These are phyloP conservation scores for Patella ulyssiponensis DNA, from an alignment of 2,888 invertebrate genomes.

Conservation along the genomic window DNA sequence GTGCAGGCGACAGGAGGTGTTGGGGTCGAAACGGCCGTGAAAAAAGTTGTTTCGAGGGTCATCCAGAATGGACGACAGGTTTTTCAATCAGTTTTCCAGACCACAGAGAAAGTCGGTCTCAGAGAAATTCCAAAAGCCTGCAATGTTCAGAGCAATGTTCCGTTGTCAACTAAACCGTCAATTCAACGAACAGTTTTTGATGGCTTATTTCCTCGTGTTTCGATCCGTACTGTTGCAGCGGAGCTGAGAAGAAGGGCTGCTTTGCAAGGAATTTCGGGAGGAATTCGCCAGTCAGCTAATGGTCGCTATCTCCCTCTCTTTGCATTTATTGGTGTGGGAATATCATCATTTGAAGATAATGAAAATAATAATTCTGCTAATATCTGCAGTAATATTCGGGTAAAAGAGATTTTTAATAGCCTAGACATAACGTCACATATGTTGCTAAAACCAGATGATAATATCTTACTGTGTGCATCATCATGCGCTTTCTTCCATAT, in stretches of 20 bases:
- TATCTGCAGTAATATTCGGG: conserved; percentile 35
- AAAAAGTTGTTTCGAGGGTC: conserved; percentile 17
- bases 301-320: conserved; percentile 42
- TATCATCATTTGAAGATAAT: conserved; percentile 35
- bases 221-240: conserved; percentile 41
- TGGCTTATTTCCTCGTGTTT: conserved; percentile 36
- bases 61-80: conserved; percentile 26
- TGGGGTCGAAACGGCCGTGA: conserved; percentile 10
- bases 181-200: conserved; percentile 19
- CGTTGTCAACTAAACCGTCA: neutral
- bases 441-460: too few relatives aligned
- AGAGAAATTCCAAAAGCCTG: conserved; percentile 16
- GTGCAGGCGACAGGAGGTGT: conserved; percentile 25
- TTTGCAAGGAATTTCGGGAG: conserved; percentile 32
- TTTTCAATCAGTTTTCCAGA: conserved; percentile 23
- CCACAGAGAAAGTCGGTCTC: conserved; percentile 4
- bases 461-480: too few relatives aligned
- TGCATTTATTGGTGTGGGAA: conserved; percentile 48
- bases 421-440: too few relatives aligned
- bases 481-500: too few relatives aligned
- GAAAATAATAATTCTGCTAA: conserved; percentile 25
- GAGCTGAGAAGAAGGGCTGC: conserved; percentile 46
- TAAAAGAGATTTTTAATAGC: too few relatives aligned
- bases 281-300: conserved; percentile 28
- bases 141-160: neutral